These are phyloP conservation scores for Acrocephalus kingi DNA, from an alignment of 2,113 vertebrate species.

Conservation along the genomic window DNA sequence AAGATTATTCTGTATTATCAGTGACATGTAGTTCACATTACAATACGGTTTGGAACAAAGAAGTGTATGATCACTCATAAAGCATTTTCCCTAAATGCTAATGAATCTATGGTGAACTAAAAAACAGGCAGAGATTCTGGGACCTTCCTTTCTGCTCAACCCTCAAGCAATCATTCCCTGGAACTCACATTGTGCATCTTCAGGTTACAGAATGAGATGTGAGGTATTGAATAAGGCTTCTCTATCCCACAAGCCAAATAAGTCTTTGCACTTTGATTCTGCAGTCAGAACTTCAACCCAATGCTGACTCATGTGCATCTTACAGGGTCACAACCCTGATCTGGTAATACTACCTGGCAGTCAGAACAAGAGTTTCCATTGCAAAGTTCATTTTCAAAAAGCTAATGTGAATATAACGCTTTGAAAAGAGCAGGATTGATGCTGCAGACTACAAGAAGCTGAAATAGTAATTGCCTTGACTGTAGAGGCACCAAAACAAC, in stretches of 20 bases:
- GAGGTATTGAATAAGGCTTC: not conserved
- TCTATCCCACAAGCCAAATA: not conserved
- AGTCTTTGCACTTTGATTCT: not conserved
- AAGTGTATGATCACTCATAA: not conserved
- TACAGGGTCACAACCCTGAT: not conserved
- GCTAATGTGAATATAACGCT: not conserved
- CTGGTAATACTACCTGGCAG: not conserved
- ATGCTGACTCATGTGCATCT: not conserved
- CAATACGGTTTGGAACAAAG: not conserved
- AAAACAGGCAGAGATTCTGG: not conserved
- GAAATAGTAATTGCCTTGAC: not conserved
- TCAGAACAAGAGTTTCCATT: not conserved
- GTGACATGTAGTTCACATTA: not conserved
- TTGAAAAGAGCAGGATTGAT: not conserved
- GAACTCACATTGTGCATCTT: not conserved
- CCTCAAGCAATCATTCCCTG: not conserved
- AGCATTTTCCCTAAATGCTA: not conserved
- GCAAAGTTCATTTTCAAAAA: not conserved
- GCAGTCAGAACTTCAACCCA: not conserved
- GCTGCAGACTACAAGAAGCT: not conserved
- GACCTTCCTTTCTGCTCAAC: not conserved
- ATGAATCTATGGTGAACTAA: not conserved
- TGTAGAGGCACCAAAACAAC: not conserved
- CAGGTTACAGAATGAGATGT: not conserved
- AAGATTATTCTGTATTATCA: slow-evolving; percentile 21